These are phyloP conservation scores for Brachionus asplanchnoidis DNA, from an alignment of 1,140 invertebrate genomes.

Conservation along the genomic window DNA sequence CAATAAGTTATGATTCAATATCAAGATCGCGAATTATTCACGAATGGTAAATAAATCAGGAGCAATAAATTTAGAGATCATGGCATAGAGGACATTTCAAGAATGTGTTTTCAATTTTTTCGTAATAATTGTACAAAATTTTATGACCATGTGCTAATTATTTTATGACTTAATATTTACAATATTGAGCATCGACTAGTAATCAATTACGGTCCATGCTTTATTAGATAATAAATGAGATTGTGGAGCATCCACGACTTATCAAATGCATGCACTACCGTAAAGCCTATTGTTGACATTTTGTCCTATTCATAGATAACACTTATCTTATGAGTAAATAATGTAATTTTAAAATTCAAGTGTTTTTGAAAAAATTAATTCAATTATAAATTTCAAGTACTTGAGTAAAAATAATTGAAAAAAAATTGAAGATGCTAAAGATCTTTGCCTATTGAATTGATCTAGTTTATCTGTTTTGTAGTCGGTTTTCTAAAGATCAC, in stretches of 20 bases:
- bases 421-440: background rate
- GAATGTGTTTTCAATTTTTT: constrained; percentile 31
- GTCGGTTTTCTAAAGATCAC: background rate
- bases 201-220: background rate
- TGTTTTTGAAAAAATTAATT: constrained; percentile 10
- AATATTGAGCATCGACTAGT: background rate
- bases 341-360: constrained; percentile 21
- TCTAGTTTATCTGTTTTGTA: background rate
- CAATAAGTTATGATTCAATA: constrained; percentile 17
- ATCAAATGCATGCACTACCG: background rate
- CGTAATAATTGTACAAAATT: background rate
- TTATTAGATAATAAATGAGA: background rate
- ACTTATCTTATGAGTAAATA: background rate
- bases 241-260: background rate
- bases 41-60: background rate
- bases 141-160: constrained; percentile 27
- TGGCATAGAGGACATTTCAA: background rate
- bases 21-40: constrained; percentile 3
- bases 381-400: constrained; percentile 4
- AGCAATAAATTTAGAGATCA: background rate
- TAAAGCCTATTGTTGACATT: background rate
- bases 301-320: background rate
- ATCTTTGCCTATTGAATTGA: background rate
- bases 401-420: background rate
- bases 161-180: constrained; percentile 5